Conservation (phyloP, 1,140 invertebrate genomes). For the Pomacea maculata region DNA sequence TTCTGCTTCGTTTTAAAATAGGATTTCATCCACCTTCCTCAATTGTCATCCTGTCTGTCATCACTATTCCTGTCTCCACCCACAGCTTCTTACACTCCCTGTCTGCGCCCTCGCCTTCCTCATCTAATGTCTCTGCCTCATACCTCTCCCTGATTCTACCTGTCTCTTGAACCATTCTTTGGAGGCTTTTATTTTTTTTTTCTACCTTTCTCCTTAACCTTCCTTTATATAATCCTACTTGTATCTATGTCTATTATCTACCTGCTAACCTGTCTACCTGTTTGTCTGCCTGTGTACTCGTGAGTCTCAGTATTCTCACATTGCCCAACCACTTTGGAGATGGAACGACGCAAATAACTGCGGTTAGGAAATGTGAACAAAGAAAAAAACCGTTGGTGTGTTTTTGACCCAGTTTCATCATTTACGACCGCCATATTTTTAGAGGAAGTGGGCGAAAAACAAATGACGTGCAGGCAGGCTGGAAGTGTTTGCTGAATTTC, state of each 20-base stretch:
- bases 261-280: background rate
- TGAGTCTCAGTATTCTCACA: background rate
- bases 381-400: background rate
- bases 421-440: too few species aligned
- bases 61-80: too few species aligned
- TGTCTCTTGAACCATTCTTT: background rate
- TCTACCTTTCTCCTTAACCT: too few species aligned
- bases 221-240: background rate
- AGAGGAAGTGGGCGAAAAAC: background rate
- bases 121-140: too few species aligned
- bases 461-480: background rate
- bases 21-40: too few species aligned
- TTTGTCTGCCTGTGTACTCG: background rate
- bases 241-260: background rate
- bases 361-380: background rate
- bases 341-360: background rate
- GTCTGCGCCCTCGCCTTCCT: too few species aligned
- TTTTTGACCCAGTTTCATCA: background rate
- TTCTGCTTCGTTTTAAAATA: too few species aligned
- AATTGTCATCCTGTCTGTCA: too few species aligned
- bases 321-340: too few species aligned
- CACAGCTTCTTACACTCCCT: too few species aligned
- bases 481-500: background rate
- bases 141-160: background rate
- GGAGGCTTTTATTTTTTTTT: too few species aligned